Base-by-base conservation (phyloP, 2,113 vertebrate species). In the Oriolus oriolus region DNA sequence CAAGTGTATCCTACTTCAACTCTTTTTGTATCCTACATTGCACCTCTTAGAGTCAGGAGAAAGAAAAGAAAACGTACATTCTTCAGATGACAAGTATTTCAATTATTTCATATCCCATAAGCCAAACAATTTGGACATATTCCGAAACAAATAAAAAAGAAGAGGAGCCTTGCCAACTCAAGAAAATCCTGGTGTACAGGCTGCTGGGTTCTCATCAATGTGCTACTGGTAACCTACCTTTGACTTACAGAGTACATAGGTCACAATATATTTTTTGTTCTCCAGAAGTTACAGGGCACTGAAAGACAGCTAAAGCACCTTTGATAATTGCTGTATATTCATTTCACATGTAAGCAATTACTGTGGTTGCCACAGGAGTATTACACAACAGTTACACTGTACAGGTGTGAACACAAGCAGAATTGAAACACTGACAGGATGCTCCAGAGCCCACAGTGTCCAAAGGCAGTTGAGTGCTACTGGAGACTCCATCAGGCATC, bases 251-350 rank as follows among this genome's bases (percentile, higher is more conserved):
- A 18, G 4, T n/a, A 91, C 4, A 3, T 2, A 61, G 14, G 18
- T 60, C 79, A 88, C 49, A 41, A 31, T 22, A 13, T 8, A 54
- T 16, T 47, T 21, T 42, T 6, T 52, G 27, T 8, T 86, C 31
- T 86, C 54, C 68, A 84, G 66, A 89, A 92, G 59, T 53, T 61
- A 83, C 19, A 65, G 33, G 63, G n/a, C 57, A 77, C 47, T 65
- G 61, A 53, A 45, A 76, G 59, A 61, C 42, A 89, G 63, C 23
- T 92, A 16, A 95, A 90, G 49, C 16, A 12, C 26, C n/a, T 73
- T 73, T 80, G 35, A 37, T 80, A 90, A 86, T 23, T 83, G n/a
- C n/a, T 50, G 49, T 19, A 37, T 45, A 84, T 41, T 84, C 9
- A 33, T 57, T 70, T 42, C 33, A 49, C 7, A 19, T 8, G 28